Evolutionary conservation across 2,888 invertebrate genomes (phyloP), one percentile per base, ranked within the genome.

Genomic region (Chesias legatella): DNA sequence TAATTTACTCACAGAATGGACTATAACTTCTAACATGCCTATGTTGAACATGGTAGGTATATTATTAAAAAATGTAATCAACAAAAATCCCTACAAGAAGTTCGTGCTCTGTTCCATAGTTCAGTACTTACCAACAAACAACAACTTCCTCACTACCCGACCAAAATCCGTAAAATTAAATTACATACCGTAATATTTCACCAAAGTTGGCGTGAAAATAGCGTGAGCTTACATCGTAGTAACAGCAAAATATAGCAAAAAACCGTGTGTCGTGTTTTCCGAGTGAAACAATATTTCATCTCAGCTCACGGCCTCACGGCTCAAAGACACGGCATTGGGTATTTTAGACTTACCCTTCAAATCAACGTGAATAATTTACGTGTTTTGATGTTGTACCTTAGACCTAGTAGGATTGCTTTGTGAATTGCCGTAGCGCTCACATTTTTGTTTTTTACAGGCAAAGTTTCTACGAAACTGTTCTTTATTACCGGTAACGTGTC

Each of bases 261-360:
- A 60, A 53, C 47, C 60, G 56, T 66, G 58, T 67, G 71, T 71
- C 71, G 63, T 69, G 64, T 71, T 70, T 67, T 73, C 65, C 58
- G 57, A 39, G 56, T 67, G 61, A 63, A 68, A 69, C 77, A 67
- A 78, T 77, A 78, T 78, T 77, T 78, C 69, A 79, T 79, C 77
- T 74, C 68, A 17, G 13, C 13, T 17, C 13, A 3, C n/a, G 53
- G 55, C 58, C 57, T 69, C 62, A 77, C 66, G 66, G 63, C 56
- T 43, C 43, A 36, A 40, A 38, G 51, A 47, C 78, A 77, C 69
- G 78, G 62, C 51, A 75, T 63, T 48, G 52, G 62, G 59, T 66
- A 66, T 70, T 71, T 73, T 73, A 70, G 59, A 60, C 58, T 58
- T 62, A 54, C 62, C 62, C 65, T 73, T 66, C 62, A 56, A 63